Conservation (phyloP, 23 tunicate species). For the Halocynthia aurantium region DNA sequence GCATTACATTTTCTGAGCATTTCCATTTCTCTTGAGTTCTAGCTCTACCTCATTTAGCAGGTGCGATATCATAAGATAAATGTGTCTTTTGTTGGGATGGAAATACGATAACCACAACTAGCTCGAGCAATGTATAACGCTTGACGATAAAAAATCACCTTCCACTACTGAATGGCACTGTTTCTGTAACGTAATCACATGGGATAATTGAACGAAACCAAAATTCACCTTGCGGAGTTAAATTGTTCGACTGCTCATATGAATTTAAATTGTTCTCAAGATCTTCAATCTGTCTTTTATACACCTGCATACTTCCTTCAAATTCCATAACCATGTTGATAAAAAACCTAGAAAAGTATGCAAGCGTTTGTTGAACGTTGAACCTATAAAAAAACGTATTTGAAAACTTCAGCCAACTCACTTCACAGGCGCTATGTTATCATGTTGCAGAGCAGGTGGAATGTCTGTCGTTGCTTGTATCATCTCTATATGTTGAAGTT, state of each 20-base stretch:
- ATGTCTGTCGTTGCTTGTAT: constrained; percentile 64
- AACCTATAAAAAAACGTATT: neutral
- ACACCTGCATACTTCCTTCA: constrained; percentile 68
- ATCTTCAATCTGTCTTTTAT: constrained; percentile 76
- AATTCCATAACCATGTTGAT: constrained; percentile 47
- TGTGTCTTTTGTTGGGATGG: no score
- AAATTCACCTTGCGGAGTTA: constrained; percentile 69
- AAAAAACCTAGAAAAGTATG: constrained; percentile 55
- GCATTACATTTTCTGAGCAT: no score
- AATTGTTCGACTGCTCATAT: constrained; percentile 24
- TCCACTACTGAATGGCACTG: no score
- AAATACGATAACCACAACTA: no score
- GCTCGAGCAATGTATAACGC: no score
- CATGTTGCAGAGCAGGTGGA: constrained; percentile 75
- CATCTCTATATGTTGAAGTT: constrained; percentile 61
- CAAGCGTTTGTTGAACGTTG: neutral
- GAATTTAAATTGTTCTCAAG: constrained; percentile 73
- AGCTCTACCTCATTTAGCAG: no score
- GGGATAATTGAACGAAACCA: no score
- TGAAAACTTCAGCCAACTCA: constrained; percentile 15
- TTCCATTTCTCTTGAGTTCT: no score
- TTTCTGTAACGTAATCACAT: no score
- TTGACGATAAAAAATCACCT: no score
- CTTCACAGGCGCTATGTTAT: constrained; percentile 74
- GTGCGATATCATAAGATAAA: no score